Conservation (phyloP, 2,113 vertebrate genomes). For the Elanus axillaris region DNA sequence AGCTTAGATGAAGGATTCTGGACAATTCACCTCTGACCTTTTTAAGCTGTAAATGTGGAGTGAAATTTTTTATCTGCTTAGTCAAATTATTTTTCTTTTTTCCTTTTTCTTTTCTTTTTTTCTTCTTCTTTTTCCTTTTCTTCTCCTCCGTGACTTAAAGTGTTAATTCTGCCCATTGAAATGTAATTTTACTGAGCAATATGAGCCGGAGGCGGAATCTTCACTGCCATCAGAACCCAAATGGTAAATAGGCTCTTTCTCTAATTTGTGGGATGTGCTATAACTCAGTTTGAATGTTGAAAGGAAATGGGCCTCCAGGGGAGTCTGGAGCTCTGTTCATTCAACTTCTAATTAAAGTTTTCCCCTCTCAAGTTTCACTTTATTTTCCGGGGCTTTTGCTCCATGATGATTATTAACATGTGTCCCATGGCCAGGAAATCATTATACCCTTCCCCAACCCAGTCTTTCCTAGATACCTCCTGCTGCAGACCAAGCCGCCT, state of each 20-base stretch:
- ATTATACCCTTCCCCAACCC: neutral
- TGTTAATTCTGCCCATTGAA: constrained; percentile 43
- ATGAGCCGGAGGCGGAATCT: constrained; percentile 45
- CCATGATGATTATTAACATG: constrained; percentile 58
- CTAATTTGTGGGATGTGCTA: constrained; percentile 58
- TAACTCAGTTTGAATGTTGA: constrained; percentile 67
- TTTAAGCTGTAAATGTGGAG: neutral
- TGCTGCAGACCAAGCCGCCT: neutral
- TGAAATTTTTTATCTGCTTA: neutral
- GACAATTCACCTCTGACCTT: neutral
- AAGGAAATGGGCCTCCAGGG: constrained; percentile 65
- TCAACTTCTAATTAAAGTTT: constrained; percentile 69
- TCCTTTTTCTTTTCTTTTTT: neutral
- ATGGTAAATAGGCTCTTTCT: constrained; percentile 54
- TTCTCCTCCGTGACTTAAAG: neutral
- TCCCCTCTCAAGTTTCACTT: constrained; percentile 67
- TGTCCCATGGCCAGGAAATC: constrained; percentile 46
- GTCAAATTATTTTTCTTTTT: neutral
- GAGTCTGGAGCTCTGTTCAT: constrained; percentile 55
- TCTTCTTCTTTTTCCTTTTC: neutral
- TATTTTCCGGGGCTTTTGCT: constrained; percentile 64
- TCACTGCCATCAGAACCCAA: constrained; percentile 9
- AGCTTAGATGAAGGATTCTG: neutral
- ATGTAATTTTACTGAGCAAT: constrained; percentile 36
- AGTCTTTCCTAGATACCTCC: neutral